Evolutionary conservation across 1,140 invertebrate genomes (phyloP).

Genomic region (Arion vulgaris): DNA sequence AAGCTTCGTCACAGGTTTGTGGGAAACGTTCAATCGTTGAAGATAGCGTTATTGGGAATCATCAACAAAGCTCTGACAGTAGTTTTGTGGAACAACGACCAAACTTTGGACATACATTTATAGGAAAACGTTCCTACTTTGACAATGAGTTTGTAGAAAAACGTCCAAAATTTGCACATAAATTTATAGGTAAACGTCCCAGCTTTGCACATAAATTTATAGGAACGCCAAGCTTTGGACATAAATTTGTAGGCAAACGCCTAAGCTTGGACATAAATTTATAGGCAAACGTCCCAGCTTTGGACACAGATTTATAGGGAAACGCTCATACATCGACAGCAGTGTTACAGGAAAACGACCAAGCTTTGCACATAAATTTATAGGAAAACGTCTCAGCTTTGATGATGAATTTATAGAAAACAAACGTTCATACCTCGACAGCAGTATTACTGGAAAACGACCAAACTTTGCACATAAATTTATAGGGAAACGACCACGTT

Average conservation of each 20-base stretch:
- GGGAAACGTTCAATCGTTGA: not conserved
- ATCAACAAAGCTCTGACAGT: not conserved
- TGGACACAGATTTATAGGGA: not conserved
- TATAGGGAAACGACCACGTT: not conserved
- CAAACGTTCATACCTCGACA: not conserved
- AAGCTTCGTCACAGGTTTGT: not conserved
- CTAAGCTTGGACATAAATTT: not conserved
- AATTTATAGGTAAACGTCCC: not conserved
- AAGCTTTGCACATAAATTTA: not conserved
- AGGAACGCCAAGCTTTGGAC: not conserved
- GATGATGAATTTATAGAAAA: not conserved
- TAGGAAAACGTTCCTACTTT: not conserved
- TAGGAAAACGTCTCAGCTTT: not conserved
- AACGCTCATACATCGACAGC: not conserved
- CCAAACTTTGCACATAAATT: not conserved
- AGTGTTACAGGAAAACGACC: conserved; percentile 1
- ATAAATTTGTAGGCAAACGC: not conserved
- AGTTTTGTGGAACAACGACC: not conserved
- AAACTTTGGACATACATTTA: not conserved
- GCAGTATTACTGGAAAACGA: not conserved
- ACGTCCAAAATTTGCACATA: not conserved
- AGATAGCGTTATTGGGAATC: not conserved
- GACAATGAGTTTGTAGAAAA: not conserved
- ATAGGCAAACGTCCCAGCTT: not conserved
- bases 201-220: not conserved